Percentiles rank a stretch among this genome's conserved stretches.
Evolutionary conservation across 53 echinoderm and acorn worm genomes (phyloP).

Genomic region (Paracentrotus lividus): DNA sequence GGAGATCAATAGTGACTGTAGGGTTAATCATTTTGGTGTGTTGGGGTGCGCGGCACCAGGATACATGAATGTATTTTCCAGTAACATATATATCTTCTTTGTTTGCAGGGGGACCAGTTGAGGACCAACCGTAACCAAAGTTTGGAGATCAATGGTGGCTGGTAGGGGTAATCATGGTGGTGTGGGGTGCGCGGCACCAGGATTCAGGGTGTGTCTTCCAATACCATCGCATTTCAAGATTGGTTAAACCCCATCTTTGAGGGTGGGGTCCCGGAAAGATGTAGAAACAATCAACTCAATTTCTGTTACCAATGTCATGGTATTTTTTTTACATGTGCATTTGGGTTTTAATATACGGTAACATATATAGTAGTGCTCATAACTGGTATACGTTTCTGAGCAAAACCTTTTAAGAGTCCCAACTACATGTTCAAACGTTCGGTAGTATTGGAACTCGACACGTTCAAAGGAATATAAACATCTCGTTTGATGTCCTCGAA

Average conservation of each 20-base stretch:
- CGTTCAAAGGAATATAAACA: too few species aligned
- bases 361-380: too few species aligned
- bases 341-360: too few species aligned
- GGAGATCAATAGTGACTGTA: conserved; percentile 71
- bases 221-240: conserved; percentile 52
- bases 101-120: conserved; percentile 62
- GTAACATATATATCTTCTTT: too few species aligned
- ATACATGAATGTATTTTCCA: too few species aligned
- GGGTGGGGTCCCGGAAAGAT: conserved; percentile 55
- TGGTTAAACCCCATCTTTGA: conserved; percentile 73
- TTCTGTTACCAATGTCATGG: too few species aligned
- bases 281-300: conserved; percentile 22
- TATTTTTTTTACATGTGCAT: too few species aligned
- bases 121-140: conserved; percentile 58
- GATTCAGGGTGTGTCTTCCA: conserved; percentile 60
- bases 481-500: too few species aligned
- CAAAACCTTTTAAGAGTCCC: too few species aligned
- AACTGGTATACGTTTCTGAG: too few species aligned
- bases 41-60: conserved; percentile 67
- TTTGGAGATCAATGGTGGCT: conserved; percentile 72
- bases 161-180: conserved; percentile 70
- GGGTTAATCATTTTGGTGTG: conserved; percentile 70
- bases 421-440: too few species aligned
- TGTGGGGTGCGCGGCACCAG: conserved; percentile 66
- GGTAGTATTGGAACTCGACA: too few species aligned